phyloP scores from a whole-genome alignment of 2,797 vertebrate species.

The Orientallactaga sibirica region DNA sequence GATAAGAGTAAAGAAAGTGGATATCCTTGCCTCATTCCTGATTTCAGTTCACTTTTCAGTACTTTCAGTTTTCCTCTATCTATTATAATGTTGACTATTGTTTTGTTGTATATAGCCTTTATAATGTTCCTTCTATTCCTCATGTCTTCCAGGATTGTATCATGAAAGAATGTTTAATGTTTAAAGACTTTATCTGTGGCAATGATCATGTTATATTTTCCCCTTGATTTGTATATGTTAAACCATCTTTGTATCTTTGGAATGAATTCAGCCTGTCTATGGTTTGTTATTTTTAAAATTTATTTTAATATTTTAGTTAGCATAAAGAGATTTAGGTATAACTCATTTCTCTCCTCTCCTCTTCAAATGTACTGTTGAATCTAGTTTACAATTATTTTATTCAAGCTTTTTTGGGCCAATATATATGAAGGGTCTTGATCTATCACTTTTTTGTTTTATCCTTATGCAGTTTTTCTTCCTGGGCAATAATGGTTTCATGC shows the following conservation, averaged over 20 bases:
- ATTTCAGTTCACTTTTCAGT: neutral
- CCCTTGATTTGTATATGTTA: neutral
- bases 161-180: neutral
- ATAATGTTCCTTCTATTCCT: neutral
- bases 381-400: neutral
- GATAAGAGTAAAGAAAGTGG: neutral
- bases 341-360: no score
- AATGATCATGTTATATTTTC: neutral
- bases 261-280: neutral
- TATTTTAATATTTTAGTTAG: no score
- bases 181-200: neutral
- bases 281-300: no score
- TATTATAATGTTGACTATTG: neutral
- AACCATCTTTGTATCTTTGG: neutral
- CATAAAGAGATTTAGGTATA: no score
- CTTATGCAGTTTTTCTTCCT: neutral
- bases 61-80: neutral
- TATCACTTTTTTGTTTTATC: neutral
- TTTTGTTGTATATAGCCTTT: neutral
- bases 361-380: neutral
- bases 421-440: no score
- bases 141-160: neutral
- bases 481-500: neutral
- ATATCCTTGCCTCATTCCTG: neutral
- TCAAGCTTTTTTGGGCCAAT: neutral